Percentiles rank a stretch among this genome's conserved stretches.
phyloP scores from a whole-genome alignment of 2,797 vertebrate genomes.

The Labeo calbasu region DNA sequence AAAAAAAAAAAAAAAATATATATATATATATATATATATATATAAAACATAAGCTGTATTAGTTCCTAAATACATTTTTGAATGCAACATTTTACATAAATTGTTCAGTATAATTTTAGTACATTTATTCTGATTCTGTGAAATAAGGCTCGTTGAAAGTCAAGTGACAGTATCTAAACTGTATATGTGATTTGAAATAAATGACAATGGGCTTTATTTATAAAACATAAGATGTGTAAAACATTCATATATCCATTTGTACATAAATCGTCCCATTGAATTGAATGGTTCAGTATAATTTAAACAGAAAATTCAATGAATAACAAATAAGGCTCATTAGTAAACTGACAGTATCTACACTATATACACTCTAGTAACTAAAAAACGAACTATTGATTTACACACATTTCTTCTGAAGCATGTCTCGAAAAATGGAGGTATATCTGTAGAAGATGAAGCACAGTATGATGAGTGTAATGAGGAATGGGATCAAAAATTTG shows the following conservation, averaged over 20 bases:
- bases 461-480: background rate
- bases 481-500: too few species aligned
- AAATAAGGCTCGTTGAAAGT: background rate
- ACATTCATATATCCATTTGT: background rate
- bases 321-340: background rate
- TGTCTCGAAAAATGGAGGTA: background rate
- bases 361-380: background rate
- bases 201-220: background rate
- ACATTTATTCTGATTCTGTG: background rate
- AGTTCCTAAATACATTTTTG: background rate
- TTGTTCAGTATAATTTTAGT: too few species aligned
- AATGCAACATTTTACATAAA: background rate
- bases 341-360: background rate
- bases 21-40: too few species aligned
- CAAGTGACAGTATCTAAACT: background rate
- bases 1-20: too few species aligned
- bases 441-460: background rate
- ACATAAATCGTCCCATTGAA: background rate
- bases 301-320: background rate
- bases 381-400: background rate
- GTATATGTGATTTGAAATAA: background rate
- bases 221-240: background rate
- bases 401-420: background rate
- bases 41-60: background rate
- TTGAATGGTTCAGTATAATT: background rate